Conservation (phyloP, 1,140 invertebrate genomes). For the Trichonephila clavipes region DNA sequence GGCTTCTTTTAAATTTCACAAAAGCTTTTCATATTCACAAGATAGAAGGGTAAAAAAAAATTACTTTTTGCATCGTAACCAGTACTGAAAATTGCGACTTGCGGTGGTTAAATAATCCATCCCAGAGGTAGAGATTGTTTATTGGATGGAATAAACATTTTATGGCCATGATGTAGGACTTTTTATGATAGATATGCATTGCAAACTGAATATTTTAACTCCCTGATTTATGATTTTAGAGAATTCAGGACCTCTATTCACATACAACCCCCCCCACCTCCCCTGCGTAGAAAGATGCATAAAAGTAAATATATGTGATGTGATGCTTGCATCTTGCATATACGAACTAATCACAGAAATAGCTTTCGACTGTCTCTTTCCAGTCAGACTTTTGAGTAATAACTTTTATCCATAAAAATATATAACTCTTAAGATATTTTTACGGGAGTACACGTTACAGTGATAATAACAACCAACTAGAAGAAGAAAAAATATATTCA, state of each 20-base stretch:
- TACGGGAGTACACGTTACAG: not conserved
- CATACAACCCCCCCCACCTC: not conserved
- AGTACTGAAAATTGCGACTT: constrained; percentile 15
- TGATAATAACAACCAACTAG: not conserved
- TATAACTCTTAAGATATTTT: not conserved
- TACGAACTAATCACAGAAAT: constrained; percentile 40
- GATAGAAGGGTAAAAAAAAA: not conserved
- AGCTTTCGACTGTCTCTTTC: not conserved
- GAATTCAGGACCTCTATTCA: constrained; percentile 21
- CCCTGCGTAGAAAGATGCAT: not conserved
- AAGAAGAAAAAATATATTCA: not conserved
- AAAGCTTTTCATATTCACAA: not conserved
- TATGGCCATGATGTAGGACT: not conserved
- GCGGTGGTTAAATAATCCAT: constrained; percentile 47
- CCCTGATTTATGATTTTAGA: constrained; percentile 48
- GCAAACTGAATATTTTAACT: constrained; percentile 64
- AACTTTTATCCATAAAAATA: not conserved
- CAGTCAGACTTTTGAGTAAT: not conserved
- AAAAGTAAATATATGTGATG: constrained; percentile 26
- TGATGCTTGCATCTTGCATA: not conserved
- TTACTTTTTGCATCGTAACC: not conserved
- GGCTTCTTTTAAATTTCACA: not conserved
- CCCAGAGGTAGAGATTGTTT: not conserved
- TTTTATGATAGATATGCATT: constrained; percentile 33
- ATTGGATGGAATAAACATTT: constrained; percentile 40